phyloP scores from a whole-genome alignment of 2,888 invertebrate genomes.

The Dolichomitus sp. region DNA sequence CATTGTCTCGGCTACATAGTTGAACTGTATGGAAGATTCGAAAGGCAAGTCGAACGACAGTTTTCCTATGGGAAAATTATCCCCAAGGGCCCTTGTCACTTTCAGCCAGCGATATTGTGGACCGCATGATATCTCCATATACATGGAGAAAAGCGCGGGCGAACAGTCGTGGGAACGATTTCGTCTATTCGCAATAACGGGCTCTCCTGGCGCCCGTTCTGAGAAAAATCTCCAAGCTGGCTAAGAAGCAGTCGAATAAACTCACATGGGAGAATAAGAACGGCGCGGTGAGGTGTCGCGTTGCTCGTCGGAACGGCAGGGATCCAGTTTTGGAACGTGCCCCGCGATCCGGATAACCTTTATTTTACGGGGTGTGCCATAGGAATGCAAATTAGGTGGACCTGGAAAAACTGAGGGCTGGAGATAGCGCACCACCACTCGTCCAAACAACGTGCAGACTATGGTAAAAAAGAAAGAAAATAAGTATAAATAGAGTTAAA shows the following conservation, averaged over 20 bases:
- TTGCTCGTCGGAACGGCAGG: slow-evolving; percentile 71
- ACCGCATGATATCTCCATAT: slow-evolving; percentile 78
- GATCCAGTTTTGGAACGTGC: slow-evolving; percentile 80
- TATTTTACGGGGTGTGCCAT: slow-evolving; percentile 76
- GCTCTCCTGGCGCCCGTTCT: slow-evolving; percentile 62
- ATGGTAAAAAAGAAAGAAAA: slow-evolving; percentile 22
- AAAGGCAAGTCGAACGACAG: slow-evolving; percentile 70
- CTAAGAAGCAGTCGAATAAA: slow-evolving; percentile 23
- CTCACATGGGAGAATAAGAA: slow-evolving; percentile 29
- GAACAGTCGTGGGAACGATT: slow-evolving; percentile 74
- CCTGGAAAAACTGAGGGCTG: slow-evolving; percentile 44
- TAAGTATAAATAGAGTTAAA: not conserved
- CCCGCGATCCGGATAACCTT: slow-evolving; percentile 78
- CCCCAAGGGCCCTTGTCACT: slow-evolving; percentile 70
- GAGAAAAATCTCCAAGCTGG: slow-evolving; percentile 40
- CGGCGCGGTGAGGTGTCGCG: slow-evolving; percentile 70
- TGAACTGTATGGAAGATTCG: slow-evolving; percentile 72
- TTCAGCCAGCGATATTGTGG: slow-evolving; percentile 70
- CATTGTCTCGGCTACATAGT: slow-evolving; percentile 34
- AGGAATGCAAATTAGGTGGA: slow-evolving; percentile 79
- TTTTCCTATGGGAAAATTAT: slow-evolving; percentile 82
- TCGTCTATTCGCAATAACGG: slow-evolving; percentile 81
- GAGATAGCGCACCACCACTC: slow-evolving; percentile 31
- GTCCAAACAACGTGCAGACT: slow-evolving; percentile 46
- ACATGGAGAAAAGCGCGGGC: slow-evolving; percentile 59